These are phyloP conservation scores for Polypedilum vanderplanki DNA, from an alignment of 1,140 invertebrate genomes.

Conservation along the genomic window DNA sequence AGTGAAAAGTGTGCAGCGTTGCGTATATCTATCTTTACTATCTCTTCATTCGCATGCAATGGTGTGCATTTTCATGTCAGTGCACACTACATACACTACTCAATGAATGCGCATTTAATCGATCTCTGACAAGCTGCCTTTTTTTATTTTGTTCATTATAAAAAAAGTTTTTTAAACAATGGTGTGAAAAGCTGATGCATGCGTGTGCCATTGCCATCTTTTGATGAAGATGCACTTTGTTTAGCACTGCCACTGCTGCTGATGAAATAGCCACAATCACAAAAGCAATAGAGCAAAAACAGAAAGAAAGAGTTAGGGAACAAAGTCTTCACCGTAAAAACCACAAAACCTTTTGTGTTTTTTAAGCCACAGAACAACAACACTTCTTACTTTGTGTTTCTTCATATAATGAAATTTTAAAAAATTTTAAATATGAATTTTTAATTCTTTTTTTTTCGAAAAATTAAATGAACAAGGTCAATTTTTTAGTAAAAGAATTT, in stretches of 20 bases:
- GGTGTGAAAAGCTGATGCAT: constrained; percentile 4
- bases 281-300: neutral
- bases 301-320: neutral
- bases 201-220: neutral
- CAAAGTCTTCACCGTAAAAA: neutral
- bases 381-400: neutral
- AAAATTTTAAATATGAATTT: too few relatives aligned
- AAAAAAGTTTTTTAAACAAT: constrained; percentile 9
- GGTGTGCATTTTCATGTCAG: constrained; percentile 5
- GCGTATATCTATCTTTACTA: too few relatives aligned
- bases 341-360: neutral
- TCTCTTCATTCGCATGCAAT: neutral
- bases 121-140: neutral
- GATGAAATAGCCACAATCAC: neutral
- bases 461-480: too few relatives aligned
- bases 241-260: neutral
- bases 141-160: too few relatives aligned
- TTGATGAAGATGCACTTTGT: neutral
- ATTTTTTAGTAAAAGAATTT: too few relatives aligned
- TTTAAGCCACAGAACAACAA: neutral
- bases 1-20: too few relatives aligned
- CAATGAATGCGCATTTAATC: neutral
- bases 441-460: too few relatives aligned
- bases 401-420: too few relatives aligned
- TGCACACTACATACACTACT: neutral